phyloP scores from a whole-genome alignment of 2,113 vertebrate genomes.

The Urocynchramus pylzowi region DNA sequence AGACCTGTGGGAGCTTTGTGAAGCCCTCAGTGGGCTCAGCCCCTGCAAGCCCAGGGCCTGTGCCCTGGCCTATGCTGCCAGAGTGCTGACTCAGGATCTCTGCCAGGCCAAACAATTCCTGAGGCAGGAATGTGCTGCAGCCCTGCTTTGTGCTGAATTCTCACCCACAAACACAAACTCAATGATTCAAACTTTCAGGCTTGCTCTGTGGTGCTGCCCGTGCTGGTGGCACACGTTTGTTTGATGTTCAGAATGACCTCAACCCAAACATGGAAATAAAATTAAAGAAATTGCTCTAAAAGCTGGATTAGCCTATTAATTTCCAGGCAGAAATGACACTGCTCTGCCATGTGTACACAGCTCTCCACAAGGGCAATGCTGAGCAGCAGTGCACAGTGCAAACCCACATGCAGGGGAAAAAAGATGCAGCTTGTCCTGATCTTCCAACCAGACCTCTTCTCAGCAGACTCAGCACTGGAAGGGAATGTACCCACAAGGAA shows the following conservation, averaged over 20 bases:
- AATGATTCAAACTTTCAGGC: background rate
- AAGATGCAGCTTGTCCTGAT: background rate
- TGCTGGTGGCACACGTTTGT: background rate
- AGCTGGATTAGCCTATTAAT: background rate
- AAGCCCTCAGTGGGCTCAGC: background rate
- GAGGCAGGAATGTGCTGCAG: conserved; percentile 15
- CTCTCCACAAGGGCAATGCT: background rate
- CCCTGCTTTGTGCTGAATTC: background rate
- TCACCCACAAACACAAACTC: background rate
- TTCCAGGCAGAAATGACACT: background rate
- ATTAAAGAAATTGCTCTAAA: background rate
- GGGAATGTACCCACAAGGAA: background rate
- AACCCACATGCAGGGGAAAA: background rate
- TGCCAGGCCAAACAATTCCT: conserved; percentile 38
- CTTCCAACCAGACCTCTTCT: background rate
- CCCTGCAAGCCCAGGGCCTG: background rate
- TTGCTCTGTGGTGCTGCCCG: background rate
- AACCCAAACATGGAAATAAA: background rate
- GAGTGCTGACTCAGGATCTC: background rate
- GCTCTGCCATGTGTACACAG: background rate
- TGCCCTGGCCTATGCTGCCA: background rate
- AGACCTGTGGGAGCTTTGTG: background rate
- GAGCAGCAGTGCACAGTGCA: background rate
- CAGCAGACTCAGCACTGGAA: background rate
- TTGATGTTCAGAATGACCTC: background rate